Conservation (phyloP, 2,797 vertebrate genomes). For the Parauchenoglanis punctatus region DNA sequence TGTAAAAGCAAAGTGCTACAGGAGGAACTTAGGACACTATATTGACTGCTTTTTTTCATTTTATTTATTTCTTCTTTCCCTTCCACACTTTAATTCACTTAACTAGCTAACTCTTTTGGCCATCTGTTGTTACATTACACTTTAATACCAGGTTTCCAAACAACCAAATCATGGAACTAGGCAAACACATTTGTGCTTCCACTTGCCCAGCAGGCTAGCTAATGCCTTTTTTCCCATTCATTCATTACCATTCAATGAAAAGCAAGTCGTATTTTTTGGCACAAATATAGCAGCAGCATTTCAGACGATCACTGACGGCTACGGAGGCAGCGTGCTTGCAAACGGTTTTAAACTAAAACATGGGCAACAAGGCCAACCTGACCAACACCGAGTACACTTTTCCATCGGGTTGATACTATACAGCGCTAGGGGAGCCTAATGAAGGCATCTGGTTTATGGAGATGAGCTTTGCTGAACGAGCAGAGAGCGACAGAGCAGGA, state of each 20-base stretch:
- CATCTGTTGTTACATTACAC: not conserved
- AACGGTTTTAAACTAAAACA: no score
- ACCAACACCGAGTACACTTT: not conserved
- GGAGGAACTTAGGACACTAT: not conserved
- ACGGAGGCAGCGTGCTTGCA: not conserved
- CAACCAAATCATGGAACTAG: not conserved
- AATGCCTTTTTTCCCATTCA: not conserved
- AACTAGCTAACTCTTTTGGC: not conserved
- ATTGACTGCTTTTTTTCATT: not conserved
- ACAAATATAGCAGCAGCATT: not conserved
- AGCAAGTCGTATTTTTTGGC: no score
- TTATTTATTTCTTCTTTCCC: not conserved
- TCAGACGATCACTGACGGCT: not conserved
- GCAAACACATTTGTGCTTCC: not conserved
- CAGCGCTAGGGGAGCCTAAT: constrained; percentile 62
- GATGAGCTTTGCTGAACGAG: constrained; percentile 78
- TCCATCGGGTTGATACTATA: not conserved
- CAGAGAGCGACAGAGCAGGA: constrained; percentile 69
- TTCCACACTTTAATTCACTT: not conserved
- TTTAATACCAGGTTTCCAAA: not conserved
- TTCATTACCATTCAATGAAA: not conserved
- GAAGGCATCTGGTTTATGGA: constrained; percentile 76
- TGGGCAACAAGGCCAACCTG: not conserved
- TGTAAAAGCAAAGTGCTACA: no score
- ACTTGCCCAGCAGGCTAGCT: not conserved